Evolutionary conservation across 2,888 invertebrate species (phyloP).

Genomic region (Xestoiulus laeticollis): DNA sequence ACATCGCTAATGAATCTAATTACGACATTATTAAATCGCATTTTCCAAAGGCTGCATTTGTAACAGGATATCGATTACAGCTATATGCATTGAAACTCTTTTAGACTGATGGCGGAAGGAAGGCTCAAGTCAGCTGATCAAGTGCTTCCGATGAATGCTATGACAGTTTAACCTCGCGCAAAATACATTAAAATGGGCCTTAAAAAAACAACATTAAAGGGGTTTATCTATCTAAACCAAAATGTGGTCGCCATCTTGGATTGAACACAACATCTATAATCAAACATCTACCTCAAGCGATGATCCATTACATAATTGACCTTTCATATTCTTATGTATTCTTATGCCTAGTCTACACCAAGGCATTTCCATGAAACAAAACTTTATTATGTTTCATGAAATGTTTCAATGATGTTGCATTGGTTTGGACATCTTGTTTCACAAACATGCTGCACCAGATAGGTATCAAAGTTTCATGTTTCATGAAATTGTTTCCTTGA

Average conservation of each 20-base stretch:
- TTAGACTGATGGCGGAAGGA: not conserved
- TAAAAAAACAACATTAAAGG: not conserved
- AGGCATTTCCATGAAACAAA: too few species aligned
- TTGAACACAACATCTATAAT: not conserved
- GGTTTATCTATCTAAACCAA: not conserved
- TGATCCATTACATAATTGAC: too few species aligned
- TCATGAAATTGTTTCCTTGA: too few species aligned
- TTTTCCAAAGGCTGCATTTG: constrained; percentile 35
- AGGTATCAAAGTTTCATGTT: too few species aligned
- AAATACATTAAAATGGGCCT: not conserved
- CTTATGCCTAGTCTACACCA: too few species aligned
- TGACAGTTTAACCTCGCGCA: not conserved
- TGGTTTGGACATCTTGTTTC: too few species aligned
- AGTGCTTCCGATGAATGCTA: not conserved
- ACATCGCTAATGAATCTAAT: constrained; percentile 35
- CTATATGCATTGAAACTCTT: not conserved
- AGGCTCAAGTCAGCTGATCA: not conserved
- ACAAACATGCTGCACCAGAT: too few species aligned
- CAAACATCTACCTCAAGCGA: too few species aligned
- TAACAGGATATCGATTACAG: constrained; percentile 24
- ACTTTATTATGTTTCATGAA: too few species aligned
- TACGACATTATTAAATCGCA: constrained; percentile 14
- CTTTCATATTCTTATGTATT: too few species aligned
- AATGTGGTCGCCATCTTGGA: not conserved
- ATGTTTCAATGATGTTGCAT: too few species aligned